A percentile compares a stretch with the other conserved stretches of the same genome.
These are phyloP conservation scores for Cheilosia grossa DNA, from an alignment of 2,888 invertebrate genomes.

Conservation along the genomic window DNA sequence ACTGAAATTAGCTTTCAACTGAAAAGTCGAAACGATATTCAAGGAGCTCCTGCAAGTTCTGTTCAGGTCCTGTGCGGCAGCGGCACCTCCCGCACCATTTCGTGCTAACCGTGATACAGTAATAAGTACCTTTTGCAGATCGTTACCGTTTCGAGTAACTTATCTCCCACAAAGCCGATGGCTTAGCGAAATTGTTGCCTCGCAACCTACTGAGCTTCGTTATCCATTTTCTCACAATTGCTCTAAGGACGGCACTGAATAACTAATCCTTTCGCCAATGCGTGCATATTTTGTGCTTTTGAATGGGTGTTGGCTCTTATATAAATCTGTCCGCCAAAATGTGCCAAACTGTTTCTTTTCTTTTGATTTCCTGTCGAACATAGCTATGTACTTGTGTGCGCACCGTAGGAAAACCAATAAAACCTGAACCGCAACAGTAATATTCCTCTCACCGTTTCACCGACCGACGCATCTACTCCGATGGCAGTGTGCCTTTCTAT, in stretches of 20 bases:
- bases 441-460: constrained; percentile 21
- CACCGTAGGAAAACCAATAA: constrained; percentile 56
- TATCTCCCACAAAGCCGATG: constrained; percentile 40
- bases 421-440: constrained; percentile 50
- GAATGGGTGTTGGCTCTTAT: constrained; percentile 18
- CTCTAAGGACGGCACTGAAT: constrained; percentile 45
- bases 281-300: constrained; percentile 30
- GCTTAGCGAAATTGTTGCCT: constrained; percentile 44
- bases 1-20: not conserved
- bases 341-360: constrained; percentile 25
- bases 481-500: not conserved
- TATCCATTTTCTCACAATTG: not conserved
- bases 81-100: not conserved
- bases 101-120: constrained; percentile 1
- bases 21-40: not conserved
- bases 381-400: not conserved
- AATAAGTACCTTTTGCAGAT: constrained; percentile 34
- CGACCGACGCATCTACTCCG: not conserved
- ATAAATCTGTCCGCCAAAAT: constrained; percentile 40
- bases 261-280: constrained; percentile 50
- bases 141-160: constrained; percentile 44
- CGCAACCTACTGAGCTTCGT: not conserved
- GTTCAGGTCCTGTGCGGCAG: not conserved
- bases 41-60: constrained; percentile 3
- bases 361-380: constrained; percentile 17